Evolutionary conservation across 2,888 invertebrate genomes (phyloP).

Genomic region (Monochamus alternatus): DNA sequence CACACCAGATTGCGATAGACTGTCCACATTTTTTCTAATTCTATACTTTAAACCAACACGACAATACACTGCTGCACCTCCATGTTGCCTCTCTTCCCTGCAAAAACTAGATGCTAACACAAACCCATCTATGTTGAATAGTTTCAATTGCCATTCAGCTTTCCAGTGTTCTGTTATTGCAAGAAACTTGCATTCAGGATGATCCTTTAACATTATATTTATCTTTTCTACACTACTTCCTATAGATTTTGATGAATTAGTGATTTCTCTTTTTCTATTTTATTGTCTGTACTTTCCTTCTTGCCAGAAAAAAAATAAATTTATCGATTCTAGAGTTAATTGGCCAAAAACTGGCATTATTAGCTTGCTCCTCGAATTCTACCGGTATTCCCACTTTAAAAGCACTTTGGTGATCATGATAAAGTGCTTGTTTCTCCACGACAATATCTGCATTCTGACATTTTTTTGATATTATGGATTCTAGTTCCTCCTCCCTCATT

Average conservation of each 20-base stretch:
- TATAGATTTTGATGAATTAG: slow-evolving; percentile 13
- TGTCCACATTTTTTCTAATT: slow-evolving; percentile 1
- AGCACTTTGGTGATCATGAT: slow-evolving; percentile 6
- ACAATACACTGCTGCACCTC: slow-evolving; percentile 19
- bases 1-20: background rate
- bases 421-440: background rate
- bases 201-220: slow-evolving; percentile 15
- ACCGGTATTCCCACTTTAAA: slow-evolving; percentile 8
- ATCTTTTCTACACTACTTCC: slow-evolving; percentile 10
- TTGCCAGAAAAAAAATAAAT: background rate
- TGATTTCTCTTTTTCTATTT: background rate
- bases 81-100: slow-evolving; percentile 24
- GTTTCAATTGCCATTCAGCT: slow-evolving; percentile 15
- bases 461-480: background rate
- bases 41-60: background rate
- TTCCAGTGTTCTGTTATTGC: slow-evolving; percentile 25
- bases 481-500: background rate
- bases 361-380: background rate
- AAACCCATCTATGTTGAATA: slow-evolving; percentile 13
- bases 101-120: slow-evolving; percentile 15
- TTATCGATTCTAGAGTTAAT: background rate
- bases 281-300: background rate
- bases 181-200: slow-evolving; percentile 11
- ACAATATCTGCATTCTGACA: background rate
- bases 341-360: background rate